phyloP scores from a whole-genome alignment of 2,797 vertebrate genomes.

The Pseudochromis fuscus region DNA sequence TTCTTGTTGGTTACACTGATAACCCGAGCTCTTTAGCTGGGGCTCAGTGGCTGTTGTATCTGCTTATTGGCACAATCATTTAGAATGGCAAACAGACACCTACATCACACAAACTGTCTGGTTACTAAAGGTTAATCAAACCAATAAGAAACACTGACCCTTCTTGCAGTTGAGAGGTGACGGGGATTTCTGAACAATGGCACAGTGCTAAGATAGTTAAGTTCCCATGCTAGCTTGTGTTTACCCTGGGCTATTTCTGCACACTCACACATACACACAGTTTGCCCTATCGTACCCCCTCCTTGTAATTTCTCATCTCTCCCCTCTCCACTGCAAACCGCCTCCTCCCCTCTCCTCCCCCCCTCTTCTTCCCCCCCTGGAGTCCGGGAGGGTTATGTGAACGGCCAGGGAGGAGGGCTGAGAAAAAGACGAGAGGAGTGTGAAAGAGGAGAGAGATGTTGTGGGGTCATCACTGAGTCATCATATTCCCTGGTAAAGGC shows the following conservation, averaged over 20 bases:
- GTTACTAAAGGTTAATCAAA: no score
- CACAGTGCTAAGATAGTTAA: constrained; percentile 78
- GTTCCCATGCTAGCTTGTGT: constrained; percentile 92
- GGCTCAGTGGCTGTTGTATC: no score
- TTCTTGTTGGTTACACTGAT: no score
- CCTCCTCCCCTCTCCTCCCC: constrained; percentile 80
- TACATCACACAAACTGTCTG: no score
- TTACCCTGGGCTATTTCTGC: constrained; percentile 92
- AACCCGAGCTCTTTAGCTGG: no score
- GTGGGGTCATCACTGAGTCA: constrained; percentile 76
- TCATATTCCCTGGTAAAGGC: constrained; percentile 90
- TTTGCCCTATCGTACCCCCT: constrained; percentile 87
- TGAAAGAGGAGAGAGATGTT: constrained; percentile 75
- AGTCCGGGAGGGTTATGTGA: constrained; percentile 95
- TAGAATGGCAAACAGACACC: no score
- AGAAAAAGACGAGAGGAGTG: constrained; percentile 78
- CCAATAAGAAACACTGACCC: no score
- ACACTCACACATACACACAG: constrained; percentile 82
- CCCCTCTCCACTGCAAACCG: constrained; percentile 49
- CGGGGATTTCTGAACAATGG: constrained; percentile 62
- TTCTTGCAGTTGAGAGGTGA: constrained; percentile 29
- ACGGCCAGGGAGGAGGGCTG: constrained; percentile 83
- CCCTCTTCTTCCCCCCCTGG: constrained; percentile 82
- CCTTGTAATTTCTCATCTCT: constrained; percentile 85
- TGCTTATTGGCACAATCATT: no score